Evolutionary conservation across 2,797 vertebrate species (phyloP).

Genomic region (Spinus pinus): DNA sequence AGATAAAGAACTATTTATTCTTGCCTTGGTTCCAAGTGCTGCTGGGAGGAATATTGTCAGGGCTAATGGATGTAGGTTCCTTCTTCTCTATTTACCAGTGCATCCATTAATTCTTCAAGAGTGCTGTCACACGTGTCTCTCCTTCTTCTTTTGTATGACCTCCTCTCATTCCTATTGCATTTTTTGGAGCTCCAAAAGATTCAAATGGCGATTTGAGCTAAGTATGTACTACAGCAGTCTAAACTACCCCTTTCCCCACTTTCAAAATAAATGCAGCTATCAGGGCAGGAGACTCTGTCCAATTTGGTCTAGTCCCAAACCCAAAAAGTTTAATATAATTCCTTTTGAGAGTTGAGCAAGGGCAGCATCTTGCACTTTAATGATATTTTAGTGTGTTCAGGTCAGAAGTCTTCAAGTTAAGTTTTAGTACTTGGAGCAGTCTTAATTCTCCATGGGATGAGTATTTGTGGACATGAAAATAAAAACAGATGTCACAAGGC

Average conservation of each 20-base stretch:
- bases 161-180: background rate
- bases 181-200: background rate
- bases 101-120: background rate
- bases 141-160: background rate
- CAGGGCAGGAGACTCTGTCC: background rate
- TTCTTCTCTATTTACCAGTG: background rate
- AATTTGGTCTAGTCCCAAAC: slow-evolving; percentile 18
- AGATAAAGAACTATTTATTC: background rate
- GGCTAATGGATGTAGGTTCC: background rate
- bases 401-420: background rate
- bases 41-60: background rate
- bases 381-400: background rate
- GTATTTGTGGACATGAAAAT: background rate
- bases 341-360: background rate
- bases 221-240: background rate
- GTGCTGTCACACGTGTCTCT: background rate
- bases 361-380: background rate
- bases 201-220: background rate
- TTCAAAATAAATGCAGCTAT: background rate
- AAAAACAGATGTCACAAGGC: background rate
- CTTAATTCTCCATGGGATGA: background rate
- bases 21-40: background rate
- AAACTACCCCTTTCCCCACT: background rate
- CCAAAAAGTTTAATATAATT: background rate
- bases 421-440: background rate